Percentiles rank a stretch among this genome's conserved stretches.
Conservation (phyloP, 1,140 invertebrate species). For the Cydia fagiglandana region DNA sequence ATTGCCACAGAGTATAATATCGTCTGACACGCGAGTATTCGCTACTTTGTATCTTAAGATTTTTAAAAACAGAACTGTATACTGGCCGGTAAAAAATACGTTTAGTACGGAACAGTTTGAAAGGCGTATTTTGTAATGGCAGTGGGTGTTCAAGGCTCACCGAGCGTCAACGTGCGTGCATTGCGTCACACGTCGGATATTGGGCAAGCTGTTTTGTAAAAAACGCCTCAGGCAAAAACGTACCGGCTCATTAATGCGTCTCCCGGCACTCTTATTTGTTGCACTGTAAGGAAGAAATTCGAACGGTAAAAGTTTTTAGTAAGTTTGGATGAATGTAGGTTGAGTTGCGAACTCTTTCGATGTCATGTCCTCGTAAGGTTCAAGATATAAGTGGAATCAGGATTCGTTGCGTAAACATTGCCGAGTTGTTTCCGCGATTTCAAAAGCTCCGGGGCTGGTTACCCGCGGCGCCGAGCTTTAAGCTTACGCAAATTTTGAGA, state of each 20-base stretch:
- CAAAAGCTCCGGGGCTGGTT: constrained; percentile 7
- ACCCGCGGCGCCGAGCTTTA: neutral
- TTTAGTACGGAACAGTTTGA: constrained; percentile 31
- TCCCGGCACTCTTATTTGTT: constrained; percentile 17
- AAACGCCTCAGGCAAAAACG: constrained; percentile 28
- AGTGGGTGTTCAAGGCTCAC: constrained; percentile 27
- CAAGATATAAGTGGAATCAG: constrained; percentile 30
- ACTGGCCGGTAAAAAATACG: constrained; percentile 26
- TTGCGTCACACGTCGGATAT: constrained; percentile 32
- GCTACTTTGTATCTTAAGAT: neutral
- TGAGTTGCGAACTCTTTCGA: constrained; percentile 30
- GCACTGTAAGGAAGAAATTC: neutral
- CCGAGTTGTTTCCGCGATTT: constrained; percentile 22
- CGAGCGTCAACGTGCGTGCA: constrained; percentile 29
- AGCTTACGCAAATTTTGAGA: neutral
- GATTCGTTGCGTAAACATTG: constrained; percentile 31
- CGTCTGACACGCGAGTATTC: neutral
- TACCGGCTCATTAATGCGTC: constrained; percentile 11
- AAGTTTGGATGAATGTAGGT: constrained; percentile 30
- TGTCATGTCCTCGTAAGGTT: constrained; percentile 31
- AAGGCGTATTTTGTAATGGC: constrained; percentile 32
- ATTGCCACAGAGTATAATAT: neutral
- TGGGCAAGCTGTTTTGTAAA: constrained; percentile 32
- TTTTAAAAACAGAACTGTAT: constrained; percentile 14
- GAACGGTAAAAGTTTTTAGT: neutral